Base-by-base conservation (phyloP, 2,113 vertebrate genomes). In the Chaetodon auriga region DNA sequence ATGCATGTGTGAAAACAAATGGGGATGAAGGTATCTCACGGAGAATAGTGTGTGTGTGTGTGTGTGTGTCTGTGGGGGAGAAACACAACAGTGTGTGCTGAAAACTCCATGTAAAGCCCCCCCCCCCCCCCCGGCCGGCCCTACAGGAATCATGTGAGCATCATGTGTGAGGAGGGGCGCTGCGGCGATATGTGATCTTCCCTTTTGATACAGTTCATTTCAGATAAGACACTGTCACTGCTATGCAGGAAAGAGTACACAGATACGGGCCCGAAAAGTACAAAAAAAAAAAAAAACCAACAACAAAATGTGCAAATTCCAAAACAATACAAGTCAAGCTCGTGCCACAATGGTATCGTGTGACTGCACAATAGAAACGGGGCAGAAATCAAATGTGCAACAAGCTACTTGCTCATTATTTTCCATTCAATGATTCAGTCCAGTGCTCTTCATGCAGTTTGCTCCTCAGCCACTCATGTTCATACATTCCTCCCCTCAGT, bases 121-220 rank as follows among this genome's bases (percentile, higher is more conserved):
- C 46, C 55, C 46, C n/a, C n/a, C n/a, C n/a, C n/a, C n/a, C n/a
- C n/a, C n/a, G n/a, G n/a, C n/a, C n/a, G n/a, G n/a, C n/a, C n/a
- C n/a, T n/a, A n/a, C n/a, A n/a, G n/a, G n/a, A n/a, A 89, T 81
- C 61, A 61, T 35, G 41, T 80, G 35, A 65, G 66, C 23, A 21
- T 81, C 13, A 15, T 66, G 66, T 85, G 75, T 69, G 58, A 8
- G 7, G 9, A 76, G 57, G 30, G 72, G 80, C 12, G n/a, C 63
- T 43, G 65, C 66, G 64, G 77, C 7, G 21, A 77, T 78, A 43
- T 60, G 65, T 76, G n/a, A 70, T 79, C 81, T 82, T 85, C 82
- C 85, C 81, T 84, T 90, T 86, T 76, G 10, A 87, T 69, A 87
- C 75, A 88, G 84, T 85, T 87, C 36, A 85, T 84, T 83, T 87